Evolutionary conservation across 1,140 invertebrate genomes (phyloP).

Genomic region (Tribolium castaneum): DNA sequence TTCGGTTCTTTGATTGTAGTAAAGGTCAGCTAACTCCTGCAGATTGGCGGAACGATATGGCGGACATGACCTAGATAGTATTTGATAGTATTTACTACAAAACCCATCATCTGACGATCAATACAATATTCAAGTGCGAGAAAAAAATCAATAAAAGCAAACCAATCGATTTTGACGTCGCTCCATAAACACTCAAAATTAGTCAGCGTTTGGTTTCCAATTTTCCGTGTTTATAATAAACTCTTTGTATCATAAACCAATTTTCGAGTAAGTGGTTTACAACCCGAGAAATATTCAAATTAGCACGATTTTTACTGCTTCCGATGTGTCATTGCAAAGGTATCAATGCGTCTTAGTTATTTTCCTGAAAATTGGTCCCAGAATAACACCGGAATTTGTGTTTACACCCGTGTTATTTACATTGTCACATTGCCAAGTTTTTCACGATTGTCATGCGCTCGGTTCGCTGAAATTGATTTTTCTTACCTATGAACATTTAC

Average conservation of each 20-base stretch:
- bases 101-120: not conserved
- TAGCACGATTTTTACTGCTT: conserved; percentile 28
- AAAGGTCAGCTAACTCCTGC: not conserved
- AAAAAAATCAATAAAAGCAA: conserved; percentile 16
- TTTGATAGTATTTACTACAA: not conserved
- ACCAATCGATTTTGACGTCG: not conserved
- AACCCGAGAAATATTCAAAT: conserved; percentile 7
- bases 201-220: not conserved
- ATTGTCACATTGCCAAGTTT: not conserved
- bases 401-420: not conserved
- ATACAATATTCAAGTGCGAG: not conserved
- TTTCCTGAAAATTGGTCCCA: not conserved
- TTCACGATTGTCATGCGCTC: not conserved
- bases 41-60: conserved; percentile 20
- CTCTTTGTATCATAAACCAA: conserved; percentile 21
- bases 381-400: not conserved
- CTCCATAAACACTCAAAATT: conserved; percentile 5
- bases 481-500: conserved; percentile 29
- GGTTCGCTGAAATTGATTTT: not conserved
- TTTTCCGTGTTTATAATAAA: conserved; percentile 23
- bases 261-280: conserved; percentile 5
- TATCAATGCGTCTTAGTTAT: not conserved
- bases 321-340: conserved; percentile 2
- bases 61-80: conserved; percentile 27
- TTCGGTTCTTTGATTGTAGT: conserved; percentile 10